A percentile compares a stretch with the other conserved stretches of the same genome.
Conservation (phyloP, 2,888 invertebrate genomes). For the Digitonthophagus gazella region DNA sequence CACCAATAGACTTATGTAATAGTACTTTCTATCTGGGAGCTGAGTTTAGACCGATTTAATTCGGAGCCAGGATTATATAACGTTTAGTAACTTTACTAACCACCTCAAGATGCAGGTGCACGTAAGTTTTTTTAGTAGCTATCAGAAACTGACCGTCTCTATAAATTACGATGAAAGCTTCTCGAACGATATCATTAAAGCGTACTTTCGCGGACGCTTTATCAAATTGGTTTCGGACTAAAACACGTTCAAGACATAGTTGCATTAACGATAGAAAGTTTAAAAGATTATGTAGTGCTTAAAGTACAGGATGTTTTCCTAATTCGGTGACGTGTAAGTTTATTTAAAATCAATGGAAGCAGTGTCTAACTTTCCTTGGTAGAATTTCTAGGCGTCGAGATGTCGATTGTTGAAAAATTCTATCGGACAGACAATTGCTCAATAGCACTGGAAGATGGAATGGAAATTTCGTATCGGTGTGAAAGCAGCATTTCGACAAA, state of each 20-base stretch:
- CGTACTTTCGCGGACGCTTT: neutral
- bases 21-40: neutral
- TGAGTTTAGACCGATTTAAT: neutral
- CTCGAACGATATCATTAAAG: neutral
- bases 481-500: no score
- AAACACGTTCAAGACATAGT: neutral
- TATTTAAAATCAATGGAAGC: neutral
- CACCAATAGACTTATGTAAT: neutral
- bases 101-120: neutral
- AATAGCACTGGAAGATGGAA: neutral
- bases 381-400: neutral
- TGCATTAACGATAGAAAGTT: neutral
- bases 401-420: neutral
- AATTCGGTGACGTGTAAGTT: neutral
- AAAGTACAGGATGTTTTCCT: neutral
- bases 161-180: neutral
- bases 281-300: neutral
- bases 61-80: neutral
- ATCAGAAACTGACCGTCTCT: neutral
- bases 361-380: neutral
- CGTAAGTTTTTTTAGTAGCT: neutral
- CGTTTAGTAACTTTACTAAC: neutral
- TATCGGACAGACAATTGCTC: neutral
- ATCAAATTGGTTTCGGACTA: neutral
- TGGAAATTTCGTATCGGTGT: neutral